Base-by-base conservation (phyloP, 1,140 invertebrate species). In the Halictus rubicundus region DNA sequence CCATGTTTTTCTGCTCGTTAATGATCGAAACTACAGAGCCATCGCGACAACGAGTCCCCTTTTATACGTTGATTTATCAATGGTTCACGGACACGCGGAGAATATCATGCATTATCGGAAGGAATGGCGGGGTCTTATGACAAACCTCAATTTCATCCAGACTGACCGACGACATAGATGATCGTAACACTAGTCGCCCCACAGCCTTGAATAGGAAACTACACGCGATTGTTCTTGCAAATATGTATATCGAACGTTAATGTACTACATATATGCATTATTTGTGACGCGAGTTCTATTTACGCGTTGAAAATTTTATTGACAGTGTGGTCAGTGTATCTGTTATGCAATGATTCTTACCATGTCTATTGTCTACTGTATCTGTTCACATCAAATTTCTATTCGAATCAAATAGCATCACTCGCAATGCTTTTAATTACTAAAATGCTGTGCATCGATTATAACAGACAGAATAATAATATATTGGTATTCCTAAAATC, bases 81-180 rank as follows among this genome's bases (percentile, higher is more conserved):
- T 42, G 69, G n/a, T 59, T 54, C 73, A 16, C 12, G 10, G 21
- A 46, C 42, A 42, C 25, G 32, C 16, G 19, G 27, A 21, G 61
- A 74, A 39, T n/a, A n/a, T 16, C 19, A 16, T 66, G 49, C 46
- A 68, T 76, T 76, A 76, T 68, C 49, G 52, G 46, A n/a, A 16
- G 27, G n/a, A 39, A 59, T 19, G 46, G 19, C 2, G 7, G 27
- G 25, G 14, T 68, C 39, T 12, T 4, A 4, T 19, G 25, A 73
- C 1, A 23, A 16, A 72, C 23, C 12, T 23, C 21, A 32, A 54
- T 25, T 39, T 37, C 52, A 37, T 57, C 42, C 49, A 74, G 72
- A 75, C 63, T 14, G 63, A 23, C 2, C 10, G 21, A 16, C 61
- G 27, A 19, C 27, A 32, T 32, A 2, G 21, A 25, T 25, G 16